Evolutionary conservation across 2,888 invertebrate genomes (phyloP), one percentile per base, ranked within the genome.

Genomic region (Cheilosia vulpina): DNA sequence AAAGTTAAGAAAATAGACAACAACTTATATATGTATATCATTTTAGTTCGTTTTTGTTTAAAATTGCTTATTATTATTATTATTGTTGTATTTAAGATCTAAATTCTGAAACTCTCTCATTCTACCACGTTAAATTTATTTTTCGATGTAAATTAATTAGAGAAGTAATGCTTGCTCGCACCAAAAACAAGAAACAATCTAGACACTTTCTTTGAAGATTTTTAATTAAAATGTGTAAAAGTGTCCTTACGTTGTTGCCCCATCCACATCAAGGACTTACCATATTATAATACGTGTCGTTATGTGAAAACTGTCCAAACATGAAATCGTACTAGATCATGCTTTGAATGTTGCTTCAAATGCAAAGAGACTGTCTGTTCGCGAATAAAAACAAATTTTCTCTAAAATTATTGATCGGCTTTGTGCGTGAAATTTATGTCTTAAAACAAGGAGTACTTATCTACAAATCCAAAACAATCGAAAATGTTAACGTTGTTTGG

Each of bases 311-410:
- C 45, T 6, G 31, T 31, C 41, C 45, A 65, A 11, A 24, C 38
- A 43, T 47, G 31, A 24, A 27, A 66, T 55, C 62, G 19, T 38
- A 45, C 6, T 69, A 62, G 45, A 69, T 62, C 45, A 71, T 58
- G 75, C 79, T 80, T 77, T 85, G 17, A 77, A 72, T 81, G 76
- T 85, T 63, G 81, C 85, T 81, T 81, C 81, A 58, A 81, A 72
- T 31, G 85, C 81, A 68, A 77, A 63, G 81, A 85, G 72, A 84
- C 84, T 84, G 85, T 77, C 72, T 68, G 77, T 62, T 77, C 45
- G 71, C 71, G 38, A 85, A 57, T 50, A 60, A 38, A 47, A 19
- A 24, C 43, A 73, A 63, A 41, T 62, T 60, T 79, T 75, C 47
- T 52, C 21, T 38, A n/a, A 60, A 24, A 34, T 76, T 47, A 57